Conservation (phyloP, 2,113 vertebrate species). For the Poeciliopsis occidentalis region DNA sequence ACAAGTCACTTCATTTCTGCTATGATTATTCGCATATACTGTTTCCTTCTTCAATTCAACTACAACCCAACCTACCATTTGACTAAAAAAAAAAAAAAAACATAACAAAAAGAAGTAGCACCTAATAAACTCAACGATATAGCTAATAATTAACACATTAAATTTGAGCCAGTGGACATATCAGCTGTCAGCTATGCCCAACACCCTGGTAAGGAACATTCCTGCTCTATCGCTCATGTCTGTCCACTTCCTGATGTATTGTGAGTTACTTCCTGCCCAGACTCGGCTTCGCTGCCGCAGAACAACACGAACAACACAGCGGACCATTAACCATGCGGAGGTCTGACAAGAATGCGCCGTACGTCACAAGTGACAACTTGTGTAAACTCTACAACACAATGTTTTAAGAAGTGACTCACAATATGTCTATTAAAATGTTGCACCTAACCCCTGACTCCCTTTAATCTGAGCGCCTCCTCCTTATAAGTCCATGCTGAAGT, state of each 20-base stretch:
- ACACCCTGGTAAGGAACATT: neutral
- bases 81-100: neutral
- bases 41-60: too few species aligned
- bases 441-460: slow-evolving; percentile 17
- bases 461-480: slow-evolving; percentile 67
- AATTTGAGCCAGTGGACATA: neutral
- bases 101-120: neutral
- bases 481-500: slow-evolving; percentile 81
- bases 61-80: neutral
- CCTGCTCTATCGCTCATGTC: slow-evolving; percentile 25
- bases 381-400: slow-evolving; percentile 52
- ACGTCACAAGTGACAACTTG: slow-evolving; percentile 38
- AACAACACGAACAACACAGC: slow-evolving; percentile 16
- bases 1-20: neutral
- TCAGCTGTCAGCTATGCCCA: neutral
- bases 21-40: too few species aligned
- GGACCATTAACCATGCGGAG: slow-evolving; percentile 3
- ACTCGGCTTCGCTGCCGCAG: slow-evolving; percentile 13
- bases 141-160: neutral
- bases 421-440: slow-evolving; percentile 39
- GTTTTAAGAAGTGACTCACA: slow-evolving; percentile 61
- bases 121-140: neutral
- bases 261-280: slow-evolving; percentile 58
- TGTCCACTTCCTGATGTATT: slow-evolving; percentile 56
- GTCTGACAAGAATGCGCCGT: slow-evolving; percentile 49